Evolutionary conservation across 2,797 vertebrate genomes (phyloP).

Genomic region (Nothura maculosa): DNA sequence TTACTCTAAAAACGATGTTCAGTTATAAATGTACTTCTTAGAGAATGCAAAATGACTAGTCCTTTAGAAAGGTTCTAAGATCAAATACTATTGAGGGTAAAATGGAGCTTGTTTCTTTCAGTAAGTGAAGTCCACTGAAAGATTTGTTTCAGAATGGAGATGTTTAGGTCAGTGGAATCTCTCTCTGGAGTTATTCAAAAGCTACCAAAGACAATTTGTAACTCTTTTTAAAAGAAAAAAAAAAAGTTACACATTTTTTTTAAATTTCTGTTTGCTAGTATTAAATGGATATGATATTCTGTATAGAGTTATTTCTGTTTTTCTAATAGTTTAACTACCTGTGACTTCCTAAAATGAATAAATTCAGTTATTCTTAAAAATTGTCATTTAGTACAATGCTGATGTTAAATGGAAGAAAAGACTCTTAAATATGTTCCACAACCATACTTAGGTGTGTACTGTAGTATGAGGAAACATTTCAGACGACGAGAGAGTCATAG

Average conservation of each 20-base stretch:
- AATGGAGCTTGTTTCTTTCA: background rate
- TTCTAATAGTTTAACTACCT: fast-evolving
- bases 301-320: background rate
- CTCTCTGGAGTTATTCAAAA: background rate
- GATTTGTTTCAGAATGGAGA: background rate
- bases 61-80: background rate
- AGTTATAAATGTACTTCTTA: background rate
- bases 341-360: background rate
- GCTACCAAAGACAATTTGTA: background rate
- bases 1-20: background rate
- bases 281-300: background rate
- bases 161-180: background rate
- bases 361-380: background rate
- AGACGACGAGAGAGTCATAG: background rate
- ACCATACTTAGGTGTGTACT: background rate
- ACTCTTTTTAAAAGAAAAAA: no score
- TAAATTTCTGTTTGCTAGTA: background rate
- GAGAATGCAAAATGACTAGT: background rate
- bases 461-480: background rate
- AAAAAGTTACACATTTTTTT: no score
- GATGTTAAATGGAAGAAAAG: background rate
- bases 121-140: background rate
- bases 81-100: background rate
- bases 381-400: background rate
- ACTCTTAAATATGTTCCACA: background rate